Conservation (phyloP, 2,797 vertebrate genomes). For the Sebastes vulpes region DNA sequence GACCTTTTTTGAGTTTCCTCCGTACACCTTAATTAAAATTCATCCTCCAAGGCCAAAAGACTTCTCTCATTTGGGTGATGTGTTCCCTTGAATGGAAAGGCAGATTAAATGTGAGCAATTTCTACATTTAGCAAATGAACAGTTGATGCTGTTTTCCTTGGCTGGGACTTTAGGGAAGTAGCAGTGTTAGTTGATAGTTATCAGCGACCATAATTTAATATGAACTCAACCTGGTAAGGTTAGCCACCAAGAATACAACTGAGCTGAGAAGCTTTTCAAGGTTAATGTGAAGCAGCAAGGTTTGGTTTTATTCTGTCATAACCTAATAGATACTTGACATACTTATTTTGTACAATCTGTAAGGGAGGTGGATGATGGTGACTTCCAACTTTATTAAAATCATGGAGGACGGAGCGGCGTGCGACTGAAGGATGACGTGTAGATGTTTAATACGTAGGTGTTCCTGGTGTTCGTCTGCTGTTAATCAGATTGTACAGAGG, state of each 20-base stretch:
- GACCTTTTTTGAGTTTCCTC: slow-evolving; percentile 48
- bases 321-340: neutral
- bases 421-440: neutral
- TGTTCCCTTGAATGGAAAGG: slow-evolving; percentile 27
- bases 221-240: neutral
- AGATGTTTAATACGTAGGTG: neutral
- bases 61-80: slow-evolving; percentile 38
- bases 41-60: slow-evolving; percentile 50
- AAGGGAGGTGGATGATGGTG: neutral
- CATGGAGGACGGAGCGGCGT: neutral
- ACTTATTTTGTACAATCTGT: accelerated
- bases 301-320: neutral
- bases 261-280: neutral
- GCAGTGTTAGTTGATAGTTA: neutral
- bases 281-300: neutral
- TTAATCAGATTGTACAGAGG: slow-evolving; percentile 4
- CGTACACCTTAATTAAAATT: slow-evolving; percentile 65
- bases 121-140: slow-evolving; percentile 41
- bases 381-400: neutral
- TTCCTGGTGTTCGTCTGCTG: neutral
- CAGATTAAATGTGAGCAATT: slow-evolving; percentile 50
- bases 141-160: slow-evolving; percentile 2
- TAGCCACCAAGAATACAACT: neutral
- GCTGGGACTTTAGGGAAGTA: neutral
- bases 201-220: neutral